Base-by-base conservation (phyloP, 2,113 vertebrate species). In the Sorex fumeus region DNA sequence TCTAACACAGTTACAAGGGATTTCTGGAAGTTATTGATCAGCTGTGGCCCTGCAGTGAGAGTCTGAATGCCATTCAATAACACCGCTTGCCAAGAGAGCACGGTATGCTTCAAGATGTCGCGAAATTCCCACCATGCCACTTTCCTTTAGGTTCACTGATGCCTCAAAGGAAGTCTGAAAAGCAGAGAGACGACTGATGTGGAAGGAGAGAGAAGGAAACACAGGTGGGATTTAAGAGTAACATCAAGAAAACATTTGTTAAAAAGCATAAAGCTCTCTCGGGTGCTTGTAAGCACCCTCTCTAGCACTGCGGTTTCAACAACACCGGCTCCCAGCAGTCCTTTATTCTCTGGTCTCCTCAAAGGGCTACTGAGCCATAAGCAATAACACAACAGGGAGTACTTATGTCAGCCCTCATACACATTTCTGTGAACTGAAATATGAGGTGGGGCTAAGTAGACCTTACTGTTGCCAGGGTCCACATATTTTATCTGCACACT, bases 371-470 rank as follows among this genome's bases (percentile, higher is more conserved):
- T 32, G 83, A 87, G 88, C 80, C 91, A 40, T 36, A 81, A 93
- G 95, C 91, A 97, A 92, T 90, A 91, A 72, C 83, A 95, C 95
- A 95, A 96, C 85, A 91, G 95, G 96, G 95, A 96, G 77, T 87
- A 87, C 94, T 96, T 96, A 95, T 89, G 92, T 95, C 94, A 89
- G 85, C 64, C 76, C 85, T 30, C 74, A 47, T 36, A 18, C 87
- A n/a, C 84, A 32, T 86, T 92, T 67, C 93, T 87, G 88, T 70
- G 74, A 74, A 85, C 93, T 95, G 95, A 97, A 96, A 96, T 95
- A 96, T 92, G 95, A 96, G 92, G 90, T 94, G 93, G 67, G 83
- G 88, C 88, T 92, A 91, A 94, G 90, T 43, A 95, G 88, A 92
- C 93, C 94, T 91, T 91, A 92, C 90, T 77, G 74, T 70, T n/a